Evolutionary conservation across 2,888 invertebrate genomes (phyloP).

Genomic region (Thymelicus acteon): DNA sequence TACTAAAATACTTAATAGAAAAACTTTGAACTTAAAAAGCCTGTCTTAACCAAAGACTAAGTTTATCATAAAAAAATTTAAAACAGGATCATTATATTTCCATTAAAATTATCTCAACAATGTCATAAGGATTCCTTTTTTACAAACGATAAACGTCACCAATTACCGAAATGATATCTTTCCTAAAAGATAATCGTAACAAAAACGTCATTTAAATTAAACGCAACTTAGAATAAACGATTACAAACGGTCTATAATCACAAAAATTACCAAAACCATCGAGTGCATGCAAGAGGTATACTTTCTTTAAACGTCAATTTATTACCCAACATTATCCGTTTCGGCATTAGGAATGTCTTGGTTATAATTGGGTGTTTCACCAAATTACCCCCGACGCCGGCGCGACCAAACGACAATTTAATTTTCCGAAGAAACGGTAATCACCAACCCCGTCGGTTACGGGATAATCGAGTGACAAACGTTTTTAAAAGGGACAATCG

Average conservation of each 20-base stretch:
- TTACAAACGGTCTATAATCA: slow-evolving; percentile 42
- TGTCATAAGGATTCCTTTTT: neutral
- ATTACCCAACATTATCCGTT: slow-evolving; percentile 77
- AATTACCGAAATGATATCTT: slow-evolving; percentile 49
- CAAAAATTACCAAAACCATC: slow-evolving; percentile 12
- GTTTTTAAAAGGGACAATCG: slow-evolving; percentile 72
- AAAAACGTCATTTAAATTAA: slow-evolving; percentile 20
- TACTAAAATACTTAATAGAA: too few species aligned
- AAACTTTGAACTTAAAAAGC: too few species aligned
- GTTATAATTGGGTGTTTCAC: slow-evolving; percentile 60
- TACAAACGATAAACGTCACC: slow-evolving; percentile 40
- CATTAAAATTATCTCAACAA: neutral
- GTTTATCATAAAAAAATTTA: too few species aligned
- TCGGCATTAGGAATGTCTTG: slow-evolving; percentile 74
- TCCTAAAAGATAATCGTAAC: slow-evolving; percentile 33
- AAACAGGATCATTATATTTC: neutral
- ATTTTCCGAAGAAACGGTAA: slow-evolving; percentile 73
- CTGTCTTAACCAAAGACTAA: too few species aligned
- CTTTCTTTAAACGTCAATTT: slow-evolving; percentile 83
- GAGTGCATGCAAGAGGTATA: slow-evolving; percentile 59
- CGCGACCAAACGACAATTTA: slow-evolving; percentile 73
- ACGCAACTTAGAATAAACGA: slow-evolving; percentile 30
- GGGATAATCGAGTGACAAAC: slow-evolving; percentile 81
- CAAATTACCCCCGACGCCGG: slow-evolving; percentile 72
- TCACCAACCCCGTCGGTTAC: slow-evolving; percentile 71